Evolutionary conservation across 2,113 vertebrate species (phyloP), one percentile per base, ranked within the genome.

Genomic region (Suncus etruscus): DNA sequence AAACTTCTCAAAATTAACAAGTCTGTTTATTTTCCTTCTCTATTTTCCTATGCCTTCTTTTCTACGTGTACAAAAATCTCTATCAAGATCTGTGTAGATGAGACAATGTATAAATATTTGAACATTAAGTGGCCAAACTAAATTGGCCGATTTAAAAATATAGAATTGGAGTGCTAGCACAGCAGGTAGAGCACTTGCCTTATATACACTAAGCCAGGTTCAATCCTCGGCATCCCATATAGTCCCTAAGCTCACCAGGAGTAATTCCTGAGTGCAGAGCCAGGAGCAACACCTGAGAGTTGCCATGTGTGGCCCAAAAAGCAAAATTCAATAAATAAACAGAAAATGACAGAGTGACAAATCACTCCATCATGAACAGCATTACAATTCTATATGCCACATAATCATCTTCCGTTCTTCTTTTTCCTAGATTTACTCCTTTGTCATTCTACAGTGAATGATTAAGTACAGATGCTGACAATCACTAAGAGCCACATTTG

Each of bases 91-190:
- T 32, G 29, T 87, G 31, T 24, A n/a, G 50, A 22, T 22, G 32
- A 87, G 11, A 54, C 6, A 77, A 27, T 66, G 7, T 73, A 45
- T 11, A 66, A 73, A 84, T 27, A 90, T 18, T n/a, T 66, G 39
- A 22, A 87, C 25, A 72, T 61, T 7, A 27, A 22, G 16, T 86
- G 68, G 51, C 22, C 76, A 94, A 86, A 65, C 54, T 51, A 69
- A 80, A 77, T 78, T 27, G 80, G 58, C 22, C 85, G 58, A 81
- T 72, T 91, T 68, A 89, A 93, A 80, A 81, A 65, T 27, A 22
- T 27, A 65, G 63, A 22, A 22, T 8, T 27, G 24, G 25, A 27
- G 22, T 24, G 63, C 22, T 25, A 65, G 63, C 22, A 25, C 20
- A 65, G 22, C 8, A 8, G 25, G 63, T 65, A 65, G 20, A 22